These are phyloP conservation scores for Latrodectus geometricus DNA, from an alignment of 1,140 invertebrate species.

Conservation along the genomic window DNA sequence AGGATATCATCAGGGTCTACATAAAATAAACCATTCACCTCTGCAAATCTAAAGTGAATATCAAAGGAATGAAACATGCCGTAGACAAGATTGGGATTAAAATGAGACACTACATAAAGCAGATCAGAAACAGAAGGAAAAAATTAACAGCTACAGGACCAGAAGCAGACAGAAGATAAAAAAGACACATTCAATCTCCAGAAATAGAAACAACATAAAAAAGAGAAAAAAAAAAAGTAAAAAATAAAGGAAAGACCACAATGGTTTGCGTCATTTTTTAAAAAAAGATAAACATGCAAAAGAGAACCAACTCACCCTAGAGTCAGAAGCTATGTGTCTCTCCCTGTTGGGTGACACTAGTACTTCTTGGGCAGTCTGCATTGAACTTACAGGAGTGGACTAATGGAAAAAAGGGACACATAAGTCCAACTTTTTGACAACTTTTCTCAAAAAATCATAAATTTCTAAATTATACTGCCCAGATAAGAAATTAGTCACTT, in stretches of 20 bases:
- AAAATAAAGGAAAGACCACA: conserved; percentile 24
- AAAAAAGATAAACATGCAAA: conserved; percentile 40
- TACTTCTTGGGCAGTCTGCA: conserved; percentile 86
- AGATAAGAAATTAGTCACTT: conserved; percentile 25
- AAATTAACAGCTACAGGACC: neutral
- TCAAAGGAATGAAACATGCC: no score
- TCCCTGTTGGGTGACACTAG: conserved; percentile 90
- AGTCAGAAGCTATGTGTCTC: conserved; percentile 78
- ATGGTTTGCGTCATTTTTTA: neutral
- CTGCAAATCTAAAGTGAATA: no score
- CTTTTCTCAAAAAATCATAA: conserved; percentile 27
- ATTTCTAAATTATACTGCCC: conserved; percentile 43
- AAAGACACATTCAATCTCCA: neutral
- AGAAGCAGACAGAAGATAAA: neutral
- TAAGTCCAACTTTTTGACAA: conserved; percentile 49
- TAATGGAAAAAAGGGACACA: conserved; percentile 71
- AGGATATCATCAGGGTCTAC: no score
- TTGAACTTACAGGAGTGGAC: conserved; percentile 91
- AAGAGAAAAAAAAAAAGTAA: conserved; percentile 5
- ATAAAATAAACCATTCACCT: no score
- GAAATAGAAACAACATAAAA: neutral
- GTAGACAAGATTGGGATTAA: no score
- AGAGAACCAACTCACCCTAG: conserved; percentile 77
- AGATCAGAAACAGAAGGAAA: neutral
- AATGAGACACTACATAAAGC: neutral